Conservation (phyloP, 2,113 vertebrate genomes). For the Lipophrys pholis region DNA sequence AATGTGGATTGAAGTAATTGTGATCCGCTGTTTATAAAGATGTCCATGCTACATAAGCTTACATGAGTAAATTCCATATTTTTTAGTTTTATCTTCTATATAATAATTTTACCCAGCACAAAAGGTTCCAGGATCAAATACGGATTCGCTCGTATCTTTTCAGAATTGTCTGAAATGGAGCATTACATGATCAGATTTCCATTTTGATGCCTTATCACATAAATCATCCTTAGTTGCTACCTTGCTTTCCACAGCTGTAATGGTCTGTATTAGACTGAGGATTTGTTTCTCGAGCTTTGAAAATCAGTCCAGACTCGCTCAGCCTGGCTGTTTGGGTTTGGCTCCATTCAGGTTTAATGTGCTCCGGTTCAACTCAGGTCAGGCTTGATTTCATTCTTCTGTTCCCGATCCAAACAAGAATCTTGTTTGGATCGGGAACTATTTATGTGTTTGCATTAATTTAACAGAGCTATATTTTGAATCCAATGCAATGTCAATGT, state of each 20-base stretch:
- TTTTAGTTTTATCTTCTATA: no score
- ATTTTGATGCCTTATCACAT: slow-evolving; percentile 20
- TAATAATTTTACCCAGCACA: no score
- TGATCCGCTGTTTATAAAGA: not conserved
- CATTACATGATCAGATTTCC: not conserved
- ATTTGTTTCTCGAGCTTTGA: slow-evolving; percentile 45
- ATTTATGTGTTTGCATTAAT: slow-evolving; percentile 2
- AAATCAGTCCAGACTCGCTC: slow-evolving; percentile 46
- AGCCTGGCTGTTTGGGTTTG: slow-evolving; percentile 32
- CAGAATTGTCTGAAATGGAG: no score
- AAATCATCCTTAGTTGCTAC: slow-evolving; percentile 22
- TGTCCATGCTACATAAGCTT: no score
- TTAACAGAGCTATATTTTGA: no score
- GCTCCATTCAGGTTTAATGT: slow-evolving; percentile 42
- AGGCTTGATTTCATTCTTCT: slow-evolving; percentile 42
- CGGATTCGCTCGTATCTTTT: no score
- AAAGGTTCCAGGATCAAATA: no score
- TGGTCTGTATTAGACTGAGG: slow-evolving; percentile 31
- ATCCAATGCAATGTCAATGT: no score
- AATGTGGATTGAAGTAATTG: not conserved
- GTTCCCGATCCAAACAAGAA: not conserved
- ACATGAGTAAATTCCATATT: no score
- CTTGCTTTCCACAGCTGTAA: slow-evolving; percentile 32
- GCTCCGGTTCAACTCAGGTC: slow-evolving; percentile 35
- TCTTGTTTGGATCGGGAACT: no score